Conservation (phyloP, 1,140 invertebrate genomes). For the Antheraea mylitta region DNA sequence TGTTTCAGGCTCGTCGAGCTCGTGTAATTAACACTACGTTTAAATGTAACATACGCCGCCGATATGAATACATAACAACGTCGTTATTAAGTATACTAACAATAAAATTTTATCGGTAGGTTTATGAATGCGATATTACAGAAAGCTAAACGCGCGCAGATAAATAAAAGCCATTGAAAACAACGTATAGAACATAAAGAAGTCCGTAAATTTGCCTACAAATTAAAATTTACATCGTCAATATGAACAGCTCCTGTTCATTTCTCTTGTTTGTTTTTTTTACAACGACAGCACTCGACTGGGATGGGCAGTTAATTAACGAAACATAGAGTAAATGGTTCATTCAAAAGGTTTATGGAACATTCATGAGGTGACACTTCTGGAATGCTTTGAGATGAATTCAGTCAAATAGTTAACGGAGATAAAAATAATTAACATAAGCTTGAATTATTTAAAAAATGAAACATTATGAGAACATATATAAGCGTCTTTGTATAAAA, state of each 20-base stretch:
- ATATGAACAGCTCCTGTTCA: slow-evolving; percentile 69
- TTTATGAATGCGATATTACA: not conserved
- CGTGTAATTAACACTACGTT: no score
- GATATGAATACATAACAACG: no score
- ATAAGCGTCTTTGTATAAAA: no score
- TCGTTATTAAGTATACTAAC: no score
- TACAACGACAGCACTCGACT: slow-evolving; percentile 54
- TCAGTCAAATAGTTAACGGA: not conserved
- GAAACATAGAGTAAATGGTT: slow-evolving; percentile 57
- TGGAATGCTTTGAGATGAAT: not conserved
- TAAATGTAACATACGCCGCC: no score
- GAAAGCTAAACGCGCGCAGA: slow-evolving; percentile 44
- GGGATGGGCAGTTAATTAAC: slow-evolving; percentile 70
- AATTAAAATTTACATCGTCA: slow-evolving; percentile 75
- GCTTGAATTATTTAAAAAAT: not conserved
- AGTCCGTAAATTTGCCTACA: slow-evolving; percentile 69
- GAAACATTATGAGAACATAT: no score
- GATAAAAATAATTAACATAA: not conserved
- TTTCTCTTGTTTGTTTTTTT: slow-evolving; percentile 65
- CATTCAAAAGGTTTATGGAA: not conserved
- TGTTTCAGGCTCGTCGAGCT: no score
- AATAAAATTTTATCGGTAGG: not conserved
- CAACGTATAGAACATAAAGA: slow-evolving; percentile 71
- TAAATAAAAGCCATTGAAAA: slow-evolving; percentile 65
- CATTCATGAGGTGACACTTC: not conserved